Base-by-base conservation (phyloP, 64 coral and sea anemone genomes). In the Anthopleura sola region DNA sequence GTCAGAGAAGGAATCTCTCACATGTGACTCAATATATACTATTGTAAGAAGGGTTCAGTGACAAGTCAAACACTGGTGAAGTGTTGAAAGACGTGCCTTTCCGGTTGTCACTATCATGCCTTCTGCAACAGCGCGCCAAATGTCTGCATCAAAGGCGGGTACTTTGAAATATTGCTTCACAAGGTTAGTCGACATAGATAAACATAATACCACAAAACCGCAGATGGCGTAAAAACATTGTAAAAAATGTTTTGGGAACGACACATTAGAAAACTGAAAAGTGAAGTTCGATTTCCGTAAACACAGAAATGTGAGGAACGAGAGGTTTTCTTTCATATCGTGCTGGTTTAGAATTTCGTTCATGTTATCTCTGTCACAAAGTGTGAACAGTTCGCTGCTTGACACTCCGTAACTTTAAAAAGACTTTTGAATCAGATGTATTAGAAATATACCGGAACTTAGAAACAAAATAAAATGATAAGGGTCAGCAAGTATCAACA, bases 61-160 rank as follows among this genome's bases (percentile, higher is more conserved):
- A 79, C 76, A 79, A 48, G 37, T 48, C 44, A 79, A 48, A 44
- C 76, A 40, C 76, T 79, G 0, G 37, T 38, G 18, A 38, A 79
- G 76, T 79, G 76, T 79, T 48, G 76, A 79, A 23, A 44, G 76
- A 79, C 37, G 13, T 38, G 76, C 38, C 44, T 79, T 79, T 79
- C 76, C 76, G 76, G 38, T 29, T 71, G 66, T 71, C 66, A 71
- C 31, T 11, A 32, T 32, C 26, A 14, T 14, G 29, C 66, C 66
- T 71, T 71, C 66, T 34, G 31, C 66, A 33, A 71, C 29, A 62
- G 66, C 23, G 24, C 24, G 24, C 60, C 23, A 66, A 71, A 71
- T 71, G 29, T 71, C 66, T 71, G 15, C 66, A 34, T 71, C 11
- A 24, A 32, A 71, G 66, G 66, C 66, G 66, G 66, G 66, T 36